These are phyloP conservation scores for Oplegnathus fasciatus DNA, from an alignment of 2,113 vertebrate species.

Conservation along the genomic window DNA sequence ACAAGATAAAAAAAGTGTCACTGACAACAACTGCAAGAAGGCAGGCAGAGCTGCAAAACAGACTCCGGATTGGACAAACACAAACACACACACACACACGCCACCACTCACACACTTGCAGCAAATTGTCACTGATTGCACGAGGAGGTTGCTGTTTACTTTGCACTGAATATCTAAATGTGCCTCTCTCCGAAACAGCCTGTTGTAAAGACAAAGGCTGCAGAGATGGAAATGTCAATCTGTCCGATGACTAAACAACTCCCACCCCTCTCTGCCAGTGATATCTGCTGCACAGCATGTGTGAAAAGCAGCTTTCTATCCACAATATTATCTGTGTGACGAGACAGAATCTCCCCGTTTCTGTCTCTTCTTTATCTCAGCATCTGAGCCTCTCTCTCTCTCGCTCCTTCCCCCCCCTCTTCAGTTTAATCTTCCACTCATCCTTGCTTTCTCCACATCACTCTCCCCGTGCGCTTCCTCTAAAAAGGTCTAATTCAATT, in stretches of 20 bases:
- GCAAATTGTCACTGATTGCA: constrained; percentile 62
- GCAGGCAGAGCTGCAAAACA: constrained; percentile 39
- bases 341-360: background rate
- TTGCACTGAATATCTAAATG: constrained; percentile 56
- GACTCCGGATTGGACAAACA: constrained; percentile 38
- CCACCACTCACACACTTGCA: constrained; percentile 30
- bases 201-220: constrained; percentile 59
- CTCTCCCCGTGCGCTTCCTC: background rate
- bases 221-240: constrained; percentile 68
- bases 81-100: background rate
- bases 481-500: constrained; percentile 55
- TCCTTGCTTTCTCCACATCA: constrained; percentile 8
- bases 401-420: background rate
- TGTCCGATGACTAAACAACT: constrained; percentile 53
- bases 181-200: constrained; percentile 32
- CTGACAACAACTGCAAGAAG: constrained; percentile 44
- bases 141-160: constrained; percentile 50
- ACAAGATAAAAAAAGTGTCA: constrained; percentile 54
- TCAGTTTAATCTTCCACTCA: constrained; percentile 23
- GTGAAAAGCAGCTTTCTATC: constrained; percentile 26
- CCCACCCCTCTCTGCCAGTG: constrained; percentile 23
- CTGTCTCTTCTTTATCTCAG: background rate
- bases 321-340: constrained; percentile 17
- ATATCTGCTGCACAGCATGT: constrained; percentile 38
- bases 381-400: background rate